Conservation (phyloP, 2,888 invertebrate genomes). For the Drosophila lacicola region DNA sequence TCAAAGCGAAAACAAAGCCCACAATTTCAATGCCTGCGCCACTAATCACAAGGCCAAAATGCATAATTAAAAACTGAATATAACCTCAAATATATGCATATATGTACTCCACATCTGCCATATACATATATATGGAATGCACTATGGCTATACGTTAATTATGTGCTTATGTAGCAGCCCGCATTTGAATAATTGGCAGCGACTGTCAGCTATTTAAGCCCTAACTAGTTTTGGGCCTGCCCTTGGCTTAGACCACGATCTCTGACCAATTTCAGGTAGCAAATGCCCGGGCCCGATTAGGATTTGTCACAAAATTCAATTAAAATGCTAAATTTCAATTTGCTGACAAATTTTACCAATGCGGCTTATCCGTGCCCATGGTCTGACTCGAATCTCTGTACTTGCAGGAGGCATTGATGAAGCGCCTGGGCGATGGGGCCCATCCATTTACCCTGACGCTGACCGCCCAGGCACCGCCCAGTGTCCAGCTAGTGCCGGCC, state of each 20-base stretch:
- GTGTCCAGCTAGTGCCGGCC: slow-evolving; percentile 95
- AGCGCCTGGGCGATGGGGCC: slow-evolving; percentile 91
- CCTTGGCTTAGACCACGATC: not conserved
- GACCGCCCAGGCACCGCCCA: slow-evolving; percentile 94
- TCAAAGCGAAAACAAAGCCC: slow-evolving; percentile 24
- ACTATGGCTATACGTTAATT: not conserved
- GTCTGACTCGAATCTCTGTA: slow-evolving; percentile 9
- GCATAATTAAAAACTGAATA: slow-evolving; percentile 44
- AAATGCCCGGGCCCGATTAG: not conserved
- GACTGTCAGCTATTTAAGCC: not conserved
- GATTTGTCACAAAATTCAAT: slow-evolving; percentile 35
- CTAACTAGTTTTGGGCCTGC: no score
- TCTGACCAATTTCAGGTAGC: not conserved
- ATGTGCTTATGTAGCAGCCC: not conserved
- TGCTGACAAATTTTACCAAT: slow-evolving; percentile 6
- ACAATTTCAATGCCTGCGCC: slow-evolving; percentile 32
- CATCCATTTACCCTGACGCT: slow-evolving; percentile 93
- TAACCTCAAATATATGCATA: slow-evolving; percentile 1
- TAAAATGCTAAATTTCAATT: slow-evolving; percentile 37
- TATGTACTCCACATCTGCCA: not conserved
- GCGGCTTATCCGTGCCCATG: not conserved
- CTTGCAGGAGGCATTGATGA: slow-evolving; percentile 91
- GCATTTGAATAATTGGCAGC: not conserved
- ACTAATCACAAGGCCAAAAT: slow-evolving; percentile 36
- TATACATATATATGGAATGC: not conserved